phyloP scores from a whole-genome alignment of 1,140 invertebrate species.

The Papilio aristodemus region DNA sequence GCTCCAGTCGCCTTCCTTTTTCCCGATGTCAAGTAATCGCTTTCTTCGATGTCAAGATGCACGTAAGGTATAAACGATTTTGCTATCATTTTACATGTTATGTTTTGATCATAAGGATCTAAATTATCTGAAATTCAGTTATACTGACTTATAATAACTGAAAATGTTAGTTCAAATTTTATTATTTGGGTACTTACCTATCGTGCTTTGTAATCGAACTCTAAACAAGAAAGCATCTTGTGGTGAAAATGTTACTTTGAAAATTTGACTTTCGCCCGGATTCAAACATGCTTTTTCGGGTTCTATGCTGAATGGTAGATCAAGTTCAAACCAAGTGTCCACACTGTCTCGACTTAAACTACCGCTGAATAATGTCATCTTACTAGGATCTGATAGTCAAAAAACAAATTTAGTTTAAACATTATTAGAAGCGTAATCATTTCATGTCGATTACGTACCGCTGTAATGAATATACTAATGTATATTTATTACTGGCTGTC shows the following conservation, averaged over 20 bases:
- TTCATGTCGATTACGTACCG: no score
- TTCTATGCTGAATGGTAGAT: constrained; percentile 64
- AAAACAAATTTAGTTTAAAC: constrained; percentile 1
- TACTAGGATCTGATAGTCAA: constrained; percentile 50
- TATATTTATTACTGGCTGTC: no score
- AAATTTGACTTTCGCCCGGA: constrained; percentile 51
- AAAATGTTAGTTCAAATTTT: background rate
- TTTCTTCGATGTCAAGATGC: constrained; percentile 80
- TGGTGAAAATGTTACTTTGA: constrained; percentile 65
- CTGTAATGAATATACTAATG: no score
- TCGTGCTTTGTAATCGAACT: constrained; percentile 62
- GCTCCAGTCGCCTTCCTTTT: constrained; percentile 65
- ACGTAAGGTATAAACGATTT: constrained; percentile 79
- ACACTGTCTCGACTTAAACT: constrained; percentile 58
- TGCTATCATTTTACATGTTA: constrained; percentile 61
- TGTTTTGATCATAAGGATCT: constrained; percentile 66
- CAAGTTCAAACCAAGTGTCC: constrained; percentile 71
- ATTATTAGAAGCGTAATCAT: background rate
- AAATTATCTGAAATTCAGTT: constrained; percentile 62
- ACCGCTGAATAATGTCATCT: constrained; percentile 65
- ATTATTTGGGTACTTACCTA: constrained; percentile 51
- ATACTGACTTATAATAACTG: constrained; percentile 1
- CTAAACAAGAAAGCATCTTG: constrained; percentile 66
- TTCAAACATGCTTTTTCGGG: constrained; percentile 61
- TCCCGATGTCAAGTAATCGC: constrained; percentile 76